Base-by-base conservation (phyloP, 2,797 vertebrate genomes). In the Rhincodon typus region DNA sequence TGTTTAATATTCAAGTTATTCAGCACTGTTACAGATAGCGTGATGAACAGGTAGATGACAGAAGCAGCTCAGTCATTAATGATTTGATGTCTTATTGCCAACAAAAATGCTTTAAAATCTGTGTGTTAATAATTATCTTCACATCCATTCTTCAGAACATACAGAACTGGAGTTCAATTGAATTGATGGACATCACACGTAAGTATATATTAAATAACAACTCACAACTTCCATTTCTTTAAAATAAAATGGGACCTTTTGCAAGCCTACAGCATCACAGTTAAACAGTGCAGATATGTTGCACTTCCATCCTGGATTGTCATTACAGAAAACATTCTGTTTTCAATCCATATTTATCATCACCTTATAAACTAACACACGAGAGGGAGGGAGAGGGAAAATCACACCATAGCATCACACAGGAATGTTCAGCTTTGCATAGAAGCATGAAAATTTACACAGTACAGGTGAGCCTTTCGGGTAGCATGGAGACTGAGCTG, bases 221-320 rank as follows among this genome's bases (percentile, higher is more conserved):
- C 53, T 94, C 46, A 94, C 94, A 62, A 69, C 25, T 93, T 34
- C 34, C 30, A 53, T 88, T 93, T 91, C 87, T 67, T 67, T 69
- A 67, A 38, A 74, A 94, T 62, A 90, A 87, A 72, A 95, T 53
- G 53, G 46, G 67, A 67, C n/a, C 62, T 77, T 27, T 95, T 74
- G 46, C 70, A 74, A 77, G 74, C 70, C 69, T 77, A 77, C 94
- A 95, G 70, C 6, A 95, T 95, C 46, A 94, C 94, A 95, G 70
- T 95, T 74, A 34, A 94, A 77, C 70, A 95, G 94, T 95, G 94
- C 94, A 72, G 94, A 77, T 77, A 77, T n/a, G 70, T 95, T 77
- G 67, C 94, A 77, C 94, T 53, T 53, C 53, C 94, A 72, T 69
- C 94, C 94, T 77, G 46, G 46, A 77, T 53, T 77, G 94, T 95